A percentile compares a stretch with the other conserved stretches of the same genome.
These are phyloP conservation scores for Ephialtes manifestator DNA, from an alignment of 2,888 invertebrate genomes.

Conservation along the genomic window DNA sequence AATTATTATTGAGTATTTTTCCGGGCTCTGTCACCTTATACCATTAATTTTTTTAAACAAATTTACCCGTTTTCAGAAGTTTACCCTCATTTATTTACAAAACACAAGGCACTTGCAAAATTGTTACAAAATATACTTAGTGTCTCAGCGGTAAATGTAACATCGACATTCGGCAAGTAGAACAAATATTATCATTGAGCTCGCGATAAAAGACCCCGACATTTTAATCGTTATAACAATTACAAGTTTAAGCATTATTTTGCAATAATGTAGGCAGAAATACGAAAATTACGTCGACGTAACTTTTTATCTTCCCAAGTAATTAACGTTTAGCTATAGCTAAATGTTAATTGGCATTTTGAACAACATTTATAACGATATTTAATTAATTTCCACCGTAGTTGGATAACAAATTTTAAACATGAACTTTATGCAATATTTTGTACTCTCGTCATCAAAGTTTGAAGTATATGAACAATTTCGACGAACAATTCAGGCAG, in stretches of 20 bases:
- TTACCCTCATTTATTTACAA: conserved; percentile 12
- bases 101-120: conserved; percentile 2
- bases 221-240: not conserved
- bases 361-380: not conserved
- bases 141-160: not conserved
- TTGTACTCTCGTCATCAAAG: not conserved
- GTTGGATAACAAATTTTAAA: not conserved
- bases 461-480: not conserved
- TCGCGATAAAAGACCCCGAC: not conserved
- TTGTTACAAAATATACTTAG: not conserved
- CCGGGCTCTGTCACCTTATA: conserved; percentile 10
- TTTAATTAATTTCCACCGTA: not conserved
- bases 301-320: not conserved
- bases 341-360: not conserved
- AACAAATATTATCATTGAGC: not conserved
- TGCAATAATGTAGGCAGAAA: not conserved
- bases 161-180: not conserved
- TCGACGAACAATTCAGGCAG: not conserved
- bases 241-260: not conserved
- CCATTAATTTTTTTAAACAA: not conserved
- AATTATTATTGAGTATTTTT: conserved; percentile 50
- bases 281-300: not conserved
- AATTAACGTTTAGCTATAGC: no score
- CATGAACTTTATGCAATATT: not conserved
- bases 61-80: not conserved